Evolutionary conservation across 1,140 invertebrate genomes (phyloP).

Genomic region (Aphaenogaster rudis): DNA sequence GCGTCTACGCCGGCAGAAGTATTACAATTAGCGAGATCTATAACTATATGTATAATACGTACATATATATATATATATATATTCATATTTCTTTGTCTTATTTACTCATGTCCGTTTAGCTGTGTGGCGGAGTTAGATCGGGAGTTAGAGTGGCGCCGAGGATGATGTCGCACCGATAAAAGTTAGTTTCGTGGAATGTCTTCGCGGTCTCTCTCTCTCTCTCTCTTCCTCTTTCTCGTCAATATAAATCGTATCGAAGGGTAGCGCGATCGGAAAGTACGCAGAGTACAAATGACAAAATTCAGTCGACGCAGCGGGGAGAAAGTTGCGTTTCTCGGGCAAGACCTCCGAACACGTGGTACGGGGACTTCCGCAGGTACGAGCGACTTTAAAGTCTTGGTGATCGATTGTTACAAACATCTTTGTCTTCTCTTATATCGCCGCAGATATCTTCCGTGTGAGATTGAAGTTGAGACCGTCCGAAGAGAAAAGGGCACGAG

Average conservation of each 20-base stretch:
- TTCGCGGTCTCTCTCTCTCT: not conserved
- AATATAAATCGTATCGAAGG: constrained; percentile 31
- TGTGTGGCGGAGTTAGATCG: constrained; percentile 1
- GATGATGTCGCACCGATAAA: not conserved
- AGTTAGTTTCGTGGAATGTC: constrained; percentile 29
- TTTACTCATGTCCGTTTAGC: constrained; percentile 1
- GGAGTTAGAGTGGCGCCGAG: not conserved
- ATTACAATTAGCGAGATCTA: constrained; percentile 47
- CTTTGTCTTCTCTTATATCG: not conserved
- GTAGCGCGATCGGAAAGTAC: not conserved
- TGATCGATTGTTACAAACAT: constrained; percentile 15
- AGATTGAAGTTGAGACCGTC: not conserved
- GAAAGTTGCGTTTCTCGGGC: not conserved
- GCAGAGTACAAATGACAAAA: constrained; percentile 2
- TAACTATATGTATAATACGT: constrained; percentile 23
- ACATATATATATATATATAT: not conserved
- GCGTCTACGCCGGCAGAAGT: constrained; percentile 33
- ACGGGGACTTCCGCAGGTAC: not conserved
- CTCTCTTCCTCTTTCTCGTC: not conserved
- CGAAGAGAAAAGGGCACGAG: not conserved
- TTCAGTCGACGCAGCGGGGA: not conserved
- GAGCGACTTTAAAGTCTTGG: not conserved
- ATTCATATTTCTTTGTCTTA: not conserved
- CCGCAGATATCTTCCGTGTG: not conserved
- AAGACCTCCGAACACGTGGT: not conserved